Percentiles rank a stretch among this genome's conserved stretches.
Conservation (phyloP, 2,113 vertebrate genomes). For the Rhadina sibilatrix region DNA sequence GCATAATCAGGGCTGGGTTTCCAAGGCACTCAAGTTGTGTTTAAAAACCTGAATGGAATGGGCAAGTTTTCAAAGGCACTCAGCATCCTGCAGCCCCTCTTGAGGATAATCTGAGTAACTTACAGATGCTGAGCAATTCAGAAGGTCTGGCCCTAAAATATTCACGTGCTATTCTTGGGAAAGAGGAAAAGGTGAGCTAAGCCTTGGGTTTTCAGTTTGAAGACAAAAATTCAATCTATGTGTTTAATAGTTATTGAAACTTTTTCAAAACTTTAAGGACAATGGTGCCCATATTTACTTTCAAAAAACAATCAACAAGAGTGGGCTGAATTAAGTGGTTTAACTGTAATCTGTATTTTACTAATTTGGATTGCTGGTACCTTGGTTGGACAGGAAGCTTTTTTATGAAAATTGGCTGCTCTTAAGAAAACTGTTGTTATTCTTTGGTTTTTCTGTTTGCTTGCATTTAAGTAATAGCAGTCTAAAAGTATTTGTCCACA, state of each 20-base stretch:
- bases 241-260: neutral
- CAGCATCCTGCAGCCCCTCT: neutral
- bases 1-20: neutral
- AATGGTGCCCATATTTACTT: neutral
- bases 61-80: neutral
- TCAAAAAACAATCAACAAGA: neutral
- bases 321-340: neutral
- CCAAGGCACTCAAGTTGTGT: neutral
- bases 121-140: neutral
- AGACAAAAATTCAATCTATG: neutral
- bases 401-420: neutral
- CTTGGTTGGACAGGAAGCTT: neutral
- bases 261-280: neutral
- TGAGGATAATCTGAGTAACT: neutral
- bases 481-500: neutral
- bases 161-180: neutral
- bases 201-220: neutral
- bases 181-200: neutral
- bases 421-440: neutral
- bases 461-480: neutral
- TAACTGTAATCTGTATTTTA: neutral
- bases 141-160: neutral
- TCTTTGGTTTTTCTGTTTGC: neutral
- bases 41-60: neutral
- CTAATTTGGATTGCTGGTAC: neutral